Evolutionary conservation across 2,888 invertebrate genomes (phyloP).

Genomic region (Catotricha subobsoleta): DNA sequence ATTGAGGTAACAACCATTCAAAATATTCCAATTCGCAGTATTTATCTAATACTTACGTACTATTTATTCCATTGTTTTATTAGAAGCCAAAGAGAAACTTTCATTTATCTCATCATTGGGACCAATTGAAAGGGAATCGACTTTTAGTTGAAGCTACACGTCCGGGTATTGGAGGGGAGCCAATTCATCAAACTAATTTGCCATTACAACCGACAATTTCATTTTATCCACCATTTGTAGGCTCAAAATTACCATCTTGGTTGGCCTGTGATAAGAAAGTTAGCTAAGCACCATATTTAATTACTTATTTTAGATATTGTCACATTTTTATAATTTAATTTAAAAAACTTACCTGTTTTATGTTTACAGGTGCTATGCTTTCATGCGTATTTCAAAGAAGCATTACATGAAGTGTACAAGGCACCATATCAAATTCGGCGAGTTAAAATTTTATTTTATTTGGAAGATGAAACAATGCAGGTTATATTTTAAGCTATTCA

Average conservation of each 20-base stretch:
- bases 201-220: constrained; percentile 41
- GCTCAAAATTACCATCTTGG: constrained; percentile 64
- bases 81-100: constrained; percentile 41
- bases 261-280: constrained; percentile 77
- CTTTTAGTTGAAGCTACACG: constrained; percentile 43
- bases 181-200: constrained; percentile 26
- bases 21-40: constrained; percentile 4
- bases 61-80: neutral
- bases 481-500: constrained; percentile 29
- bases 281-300: constrained; percentile 10
- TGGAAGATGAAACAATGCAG: constrained; percentile 86
- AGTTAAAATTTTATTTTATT: constrained; percentile 68
- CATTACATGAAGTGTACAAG: constrained; percentile 20
- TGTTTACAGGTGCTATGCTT: constrained; percentile 37
- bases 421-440: constrained; percentile 53
- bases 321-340: neutral
- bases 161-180: constrained; percentile 39
- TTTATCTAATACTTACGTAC: constrained; percentile 18
- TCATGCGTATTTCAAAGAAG: constrained; percentile 26
- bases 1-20: constrained; percentile 42
- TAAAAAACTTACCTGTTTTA: neutral
- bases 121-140: constrained; percentile 38
- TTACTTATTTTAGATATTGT: neutral
- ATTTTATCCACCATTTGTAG: constrained; percentile 55
- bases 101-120: constrained; percentile 42